Percentiles rank a stretch among this genome's conserved stretches.
Conservation (phyloP, 30 jellyfish, hydroid and myxozoan species). For the Pelagia noctiluca region DNA sequence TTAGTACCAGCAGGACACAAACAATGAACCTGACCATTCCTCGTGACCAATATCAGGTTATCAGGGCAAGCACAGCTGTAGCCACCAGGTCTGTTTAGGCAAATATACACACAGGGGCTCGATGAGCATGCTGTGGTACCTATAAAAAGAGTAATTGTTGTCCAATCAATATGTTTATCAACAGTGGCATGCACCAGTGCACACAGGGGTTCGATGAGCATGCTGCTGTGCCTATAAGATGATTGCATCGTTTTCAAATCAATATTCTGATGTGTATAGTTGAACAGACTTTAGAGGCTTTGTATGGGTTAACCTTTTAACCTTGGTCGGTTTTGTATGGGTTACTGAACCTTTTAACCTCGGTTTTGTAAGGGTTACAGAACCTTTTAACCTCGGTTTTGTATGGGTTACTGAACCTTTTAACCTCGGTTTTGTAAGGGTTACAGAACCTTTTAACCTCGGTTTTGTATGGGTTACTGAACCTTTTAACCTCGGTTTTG, state of each 20-base stretch:
- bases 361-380: too few relatives aligned
- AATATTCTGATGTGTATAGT: background rate
- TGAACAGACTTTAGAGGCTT: background rate
- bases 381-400: too few relatives aligned
- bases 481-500: too few relatives aligned
- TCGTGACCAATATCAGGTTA: slow-evolving; percentile 18
- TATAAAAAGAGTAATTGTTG: slow-evolving; percentile 8
- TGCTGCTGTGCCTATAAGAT: background rate
- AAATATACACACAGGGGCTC: slow-evolving; percentile 50
- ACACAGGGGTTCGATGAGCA: background rate
- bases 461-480: too few relatives aligned
- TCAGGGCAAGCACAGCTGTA: slow-evolving; percentile 88
- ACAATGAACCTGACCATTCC: slow-evolving; percentile 64
- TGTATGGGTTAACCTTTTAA: background rate
- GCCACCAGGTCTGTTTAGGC: slow-evolving; percentile 61
- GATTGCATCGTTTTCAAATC: background rate
- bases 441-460: too few relatives aligned
- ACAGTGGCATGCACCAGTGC: background rate
- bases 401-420: too few relatives aligned
- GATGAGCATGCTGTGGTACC: slow-evolving; percentile 70
- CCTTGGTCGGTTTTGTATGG: background rate
- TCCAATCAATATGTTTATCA: background rate
- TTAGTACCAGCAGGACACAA: slow-evolving; percentile 73
- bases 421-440: too few relatives aligned
- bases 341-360: background rate